A percentile compares a stretch with the other conserved stretches of the same genome.
Evolutionary conservation across 92 coral and sea anemone species (phyloP).

Genomic region (Porites rus): DNA sequence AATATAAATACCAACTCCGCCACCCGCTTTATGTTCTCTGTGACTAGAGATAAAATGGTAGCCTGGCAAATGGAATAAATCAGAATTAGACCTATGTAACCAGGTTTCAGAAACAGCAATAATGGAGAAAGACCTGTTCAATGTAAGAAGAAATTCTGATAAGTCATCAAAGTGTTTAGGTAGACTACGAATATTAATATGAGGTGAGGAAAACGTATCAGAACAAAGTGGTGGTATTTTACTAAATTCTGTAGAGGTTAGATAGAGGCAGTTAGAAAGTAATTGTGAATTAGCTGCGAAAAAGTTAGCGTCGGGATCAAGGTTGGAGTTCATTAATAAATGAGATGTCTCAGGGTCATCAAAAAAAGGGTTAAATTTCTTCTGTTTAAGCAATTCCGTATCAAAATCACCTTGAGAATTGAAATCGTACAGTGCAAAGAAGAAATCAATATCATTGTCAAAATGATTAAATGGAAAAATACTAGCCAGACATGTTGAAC

Average conservation of each 20-base stretch:
- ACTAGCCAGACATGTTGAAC: constrained; percentile 34
- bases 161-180: not conserved
- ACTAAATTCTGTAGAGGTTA: constrained; percentile 53
- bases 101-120: constrained; percentile 6
- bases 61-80: no score
- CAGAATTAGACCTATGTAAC: no score
- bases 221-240: constrained; percentile 36
- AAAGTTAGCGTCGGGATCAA: constrained; percentile 58
- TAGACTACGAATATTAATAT: constrained; percentile 57
- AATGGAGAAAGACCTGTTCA: constrained; percentile 50
- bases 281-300: constrained; percentile 33
- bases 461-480: not conserved
- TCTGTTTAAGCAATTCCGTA: no score
- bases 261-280: constrained; percentile 45
- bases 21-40: no score
- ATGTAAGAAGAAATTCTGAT: not conserved
- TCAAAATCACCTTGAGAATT: no score
- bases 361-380: no score
- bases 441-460: no score
- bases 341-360: no score
- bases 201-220: constrained; percentile 44
- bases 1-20: constrained; percentile 22
- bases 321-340: constrained; percentile 48
- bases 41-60: no score
- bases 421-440: no score